phyloP scores from a whole-genome alignment of 2,888 invertebrate species.

The Temnothorax ravouxi region DNA sequence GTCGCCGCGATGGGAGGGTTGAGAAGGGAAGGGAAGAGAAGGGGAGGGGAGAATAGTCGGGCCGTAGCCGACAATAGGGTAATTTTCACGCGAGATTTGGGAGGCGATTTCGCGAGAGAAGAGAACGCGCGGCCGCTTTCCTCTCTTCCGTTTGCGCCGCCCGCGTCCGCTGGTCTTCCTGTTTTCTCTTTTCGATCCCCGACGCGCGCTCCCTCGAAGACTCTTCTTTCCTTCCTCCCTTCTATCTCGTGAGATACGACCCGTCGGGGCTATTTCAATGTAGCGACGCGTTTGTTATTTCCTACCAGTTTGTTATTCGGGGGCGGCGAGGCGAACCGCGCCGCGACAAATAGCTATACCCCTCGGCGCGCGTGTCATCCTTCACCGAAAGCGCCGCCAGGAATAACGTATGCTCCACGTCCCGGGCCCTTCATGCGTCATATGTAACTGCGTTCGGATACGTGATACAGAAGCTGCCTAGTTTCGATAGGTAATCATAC shows the following conservation, averaged over 20 bases:
- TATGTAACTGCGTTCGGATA: background rate
- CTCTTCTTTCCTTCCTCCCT: constrained; percentile 44
- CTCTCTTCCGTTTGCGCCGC: constrained; percentile 51
- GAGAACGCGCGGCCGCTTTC: constrained; percentile 55
- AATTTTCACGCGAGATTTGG: constrained; percentile 87
- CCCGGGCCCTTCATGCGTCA: constrained; percentile 1
- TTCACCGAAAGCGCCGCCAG: constrained; percentile 56
- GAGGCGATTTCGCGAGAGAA: constrained; percentile 84
- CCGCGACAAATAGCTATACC: constrained; percentile 79
- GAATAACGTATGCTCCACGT: constrained; percentile 71
- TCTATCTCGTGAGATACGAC: constrained; percentile 81
- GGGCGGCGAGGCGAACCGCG: constrained; percentile 64
- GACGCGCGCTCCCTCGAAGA: constrained; percentile 41
- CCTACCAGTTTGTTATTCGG: constrained; percentile 85
- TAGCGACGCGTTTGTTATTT: constrained; percentile 86
- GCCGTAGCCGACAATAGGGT: constrained; percentile 83
- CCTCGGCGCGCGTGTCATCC: constrained; percentile 39
- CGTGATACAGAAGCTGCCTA: background rate
- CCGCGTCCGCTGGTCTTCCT: constrained; percentile 21
- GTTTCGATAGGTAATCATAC: background rate
- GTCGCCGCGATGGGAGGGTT: constrained; percentile 56
- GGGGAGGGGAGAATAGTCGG: constrained; percentile 59
- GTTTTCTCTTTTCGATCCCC: constrained; percentile 33
- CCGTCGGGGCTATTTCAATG: constrained; percentile 84
- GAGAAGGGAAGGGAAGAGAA: constrained; percentile 56